Percentiles rank a stretch among this genome's conserved stretches.
Evolutionary conservation across 2,113 vertebrate species (phyloP).

Genomic region (Forbesichthys papilliferus): DNA sequence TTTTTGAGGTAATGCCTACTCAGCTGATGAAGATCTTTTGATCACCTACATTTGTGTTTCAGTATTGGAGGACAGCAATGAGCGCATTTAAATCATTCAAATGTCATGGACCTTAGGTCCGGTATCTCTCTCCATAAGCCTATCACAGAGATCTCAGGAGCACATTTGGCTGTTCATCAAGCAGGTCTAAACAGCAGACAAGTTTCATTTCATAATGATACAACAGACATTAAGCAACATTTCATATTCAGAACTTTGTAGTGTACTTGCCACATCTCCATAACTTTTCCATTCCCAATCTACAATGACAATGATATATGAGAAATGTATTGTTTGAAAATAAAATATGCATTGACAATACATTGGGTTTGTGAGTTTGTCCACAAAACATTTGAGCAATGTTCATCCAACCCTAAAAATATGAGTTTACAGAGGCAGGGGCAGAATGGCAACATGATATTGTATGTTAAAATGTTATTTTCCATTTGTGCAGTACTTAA

Average conservation of each 20-base stretch:
- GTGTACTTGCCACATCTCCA: constrained; percentile 41
- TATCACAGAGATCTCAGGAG: constrained; percentile 33
- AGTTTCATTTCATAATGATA: constrained; percentile 18
- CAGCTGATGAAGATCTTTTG: constrained; percentile 18
- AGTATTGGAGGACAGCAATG: not conserved
- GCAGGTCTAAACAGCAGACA: constrained; percentile 26
- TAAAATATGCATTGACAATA: constrained; percentile 63
- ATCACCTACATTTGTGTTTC: constrained; percentile 29
- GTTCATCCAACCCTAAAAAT: not conserved
- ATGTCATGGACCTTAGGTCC: constrained; percentile 23
- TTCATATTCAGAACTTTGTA: constrained; percentile 48
- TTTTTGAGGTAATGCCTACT: constrained; percentile 12
- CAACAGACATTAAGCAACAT: constrained; percentile 23
- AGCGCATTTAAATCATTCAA: constrained; percentile 23
- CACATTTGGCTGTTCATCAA: constrained; percentile 39
- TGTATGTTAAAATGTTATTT: not conserved
- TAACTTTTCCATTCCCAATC: constrained; percentile 48
- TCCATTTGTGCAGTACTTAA: not conserved
- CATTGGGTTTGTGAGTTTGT: constrained; percentile 17
- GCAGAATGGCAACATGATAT: not conserved
- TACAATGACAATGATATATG: constrained; percentile 60
- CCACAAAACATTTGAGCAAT: not conserved
- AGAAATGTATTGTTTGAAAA: constrained; percentile 63
- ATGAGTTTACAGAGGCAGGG: not conserved
- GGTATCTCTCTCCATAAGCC: constrained; percentile 30